Evolutionary conservation across 2,113 vertebrate species (phyloP), one percentile per base, ranked within the genome.

Genomic region (Mastomys natalensis): DNA sequence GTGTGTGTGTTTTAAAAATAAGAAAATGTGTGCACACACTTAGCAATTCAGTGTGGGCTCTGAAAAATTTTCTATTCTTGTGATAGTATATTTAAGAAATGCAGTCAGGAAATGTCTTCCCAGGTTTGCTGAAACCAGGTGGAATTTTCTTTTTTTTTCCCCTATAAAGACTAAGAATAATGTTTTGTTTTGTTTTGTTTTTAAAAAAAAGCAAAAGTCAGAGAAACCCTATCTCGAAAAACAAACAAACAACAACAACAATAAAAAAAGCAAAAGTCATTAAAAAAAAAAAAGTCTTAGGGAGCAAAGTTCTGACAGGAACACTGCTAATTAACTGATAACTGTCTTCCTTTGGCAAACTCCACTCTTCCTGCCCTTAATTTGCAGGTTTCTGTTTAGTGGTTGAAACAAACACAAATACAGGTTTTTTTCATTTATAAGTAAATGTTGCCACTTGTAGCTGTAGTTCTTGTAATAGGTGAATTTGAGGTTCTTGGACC

Each of bases 391-490:
- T 98, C 64, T 93, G 90, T 70, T 96, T 76, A 40, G 91, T 88
- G 88, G 94, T 96, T 97, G 94, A 88, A 97, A 96, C 74, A 97
- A 34, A 91, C 64, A 64, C 43, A 62, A 66, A 73, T 87, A 55
- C 90, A 91, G 48, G 73, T 74, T 93, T 94, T 91, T 96, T 95
- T 88, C 89, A 88, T 85, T 94, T 96, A 92, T 87, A 93, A 96
- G 82, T 95, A 89, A 96, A 97, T 97, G 89, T 97, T 97, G 95
- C 95, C 92, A 94, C 74, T 93, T 94, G 85, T 97, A 97, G 92
- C 55, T 91, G 87, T 91, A 87, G 90, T 81, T 96, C 80, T 93
- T 89, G 85, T 88, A 91, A 93, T 94, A 96, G 94, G 89, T 95
- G 93, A 96, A 92, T 88, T 80, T 72, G 74, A 92, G 92, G 93